phyloP scores from a whole-genome alignment of 2,113 vertebrate species.

The Pagrus major region DNA sequence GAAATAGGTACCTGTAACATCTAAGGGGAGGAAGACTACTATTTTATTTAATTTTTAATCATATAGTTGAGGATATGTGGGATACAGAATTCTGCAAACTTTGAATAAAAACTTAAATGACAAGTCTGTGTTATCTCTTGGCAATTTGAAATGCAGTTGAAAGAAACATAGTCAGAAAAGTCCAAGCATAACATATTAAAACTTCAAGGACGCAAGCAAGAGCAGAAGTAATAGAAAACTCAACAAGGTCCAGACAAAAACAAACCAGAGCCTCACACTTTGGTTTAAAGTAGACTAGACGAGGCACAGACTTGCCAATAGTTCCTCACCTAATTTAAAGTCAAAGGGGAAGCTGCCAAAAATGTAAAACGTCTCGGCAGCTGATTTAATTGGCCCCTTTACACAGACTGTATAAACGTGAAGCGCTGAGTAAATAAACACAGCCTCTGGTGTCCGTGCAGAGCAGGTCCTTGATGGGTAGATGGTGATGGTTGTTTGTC shows the following conservation, averaged over 20 bases:
- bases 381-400: conserved; percentile 46
- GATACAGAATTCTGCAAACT: too few species aligned
- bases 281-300: conserved; percentile 33
- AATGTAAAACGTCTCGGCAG: conserved; percentile 13
- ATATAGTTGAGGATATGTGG: too few species aligned
- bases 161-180: conserved; percentile 1
- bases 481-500: conserved; percentile 6
- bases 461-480: not conserved
- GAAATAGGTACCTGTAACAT: too few species aligned
- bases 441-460: conserved; percentile 4
- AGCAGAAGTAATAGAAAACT: not conserved
- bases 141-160: not conserved
- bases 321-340: conserved; percentile 30
- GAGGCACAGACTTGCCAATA: conserved; percentile 24
- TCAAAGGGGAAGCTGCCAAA: conserved; percentile 36
- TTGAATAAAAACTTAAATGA: too few species aligned
- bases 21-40: too few species aligned
- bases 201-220: not conserved
- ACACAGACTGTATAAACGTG: conserved; percentile 5
- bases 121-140: not conserved
- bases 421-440: conserved; percentile 45
- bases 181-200: not conserved
- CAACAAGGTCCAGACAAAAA: not conserved
- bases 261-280: not conserved
- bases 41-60: too few species aligned